These are phyloP conservation scores for Ctenopoma multispine DNA, from an alignment of 2,797 vertebrate genomes.

Conservation along the genomic window DNA sequence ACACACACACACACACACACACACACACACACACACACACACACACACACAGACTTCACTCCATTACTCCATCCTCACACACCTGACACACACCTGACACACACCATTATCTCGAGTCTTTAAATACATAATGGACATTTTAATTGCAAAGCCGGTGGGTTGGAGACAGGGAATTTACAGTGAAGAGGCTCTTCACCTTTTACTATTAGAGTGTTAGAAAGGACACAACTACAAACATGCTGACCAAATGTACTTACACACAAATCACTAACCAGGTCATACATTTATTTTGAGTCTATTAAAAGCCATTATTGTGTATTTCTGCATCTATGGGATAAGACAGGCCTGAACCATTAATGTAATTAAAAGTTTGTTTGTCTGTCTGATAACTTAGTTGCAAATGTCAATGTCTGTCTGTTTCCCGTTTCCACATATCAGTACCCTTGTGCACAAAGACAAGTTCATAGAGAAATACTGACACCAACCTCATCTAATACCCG, in stretches of 20 bases:
- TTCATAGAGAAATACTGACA: not conserved
- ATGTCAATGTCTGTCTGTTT: not conserved
- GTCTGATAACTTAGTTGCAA: not conserved
- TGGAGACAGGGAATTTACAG: constrained; percentile 52
- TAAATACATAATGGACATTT: constrained; percentile 71
- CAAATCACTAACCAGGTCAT: not conserved
- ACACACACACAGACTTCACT: constrained; percentile 45
- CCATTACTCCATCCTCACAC: constrained; percentile 48
- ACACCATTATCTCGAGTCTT: constrained; percentile 65
- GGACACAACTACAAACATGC: constrained; percentile 26
- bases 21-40: too few relatives aligned
- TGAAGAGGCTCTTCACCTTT: constrained; percentile 66
- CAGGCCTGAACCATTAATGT: not conserved
- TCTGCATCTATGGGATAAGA: not conserved
- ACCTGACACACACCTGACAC: constrained; percentile 48
- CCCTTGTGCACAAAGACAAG: not conserved
- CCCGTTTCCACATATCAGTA: not conserved
- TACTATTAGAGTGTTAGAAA: constrained; percentile 44
- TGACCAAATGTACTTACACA: constrained; percentile 25
- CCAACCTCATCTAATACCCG: too few relatives aligned
- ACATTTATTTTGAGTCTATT: constrained; percentile 17
- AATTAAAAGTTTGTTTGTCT: not conserved
- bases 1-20: too few relatives aligned
- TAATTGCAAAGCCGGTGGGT: constrained; percentile 65
- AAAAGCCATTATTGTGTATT: constrained; percentile 9